These are phyloP conservation scores for Alfaro cultratus DNA, from an alignment of 2,797 vertebrate genomes.

Conservation along the genomic window DNA sequence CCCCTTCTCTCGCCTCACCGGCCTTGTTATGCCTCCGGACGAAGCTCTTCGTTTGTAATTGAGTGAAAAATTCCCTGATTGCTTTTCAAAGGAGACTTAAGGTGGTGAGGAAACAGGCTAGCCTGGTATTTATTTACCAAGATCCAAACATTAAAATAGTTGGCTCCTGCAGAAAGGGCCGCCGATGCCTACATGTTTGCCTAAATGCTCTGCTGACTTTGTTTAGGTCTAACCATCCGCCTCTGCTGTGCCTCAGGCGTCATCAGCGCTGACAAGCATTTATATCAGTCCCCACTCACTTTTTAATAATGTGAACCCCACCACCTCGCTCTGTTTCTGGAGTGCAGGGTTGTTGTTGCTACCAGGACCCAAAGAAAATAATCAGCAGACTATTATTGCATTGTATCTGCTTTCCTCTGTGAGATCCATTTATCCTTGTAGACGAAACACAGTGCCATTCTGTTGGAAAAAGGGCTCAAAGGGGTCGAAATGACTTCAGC, in stretches of 20 bases:
- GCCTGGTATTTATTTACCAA: constrained; percentile 75
- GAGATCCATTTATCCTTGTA: constrained; percentile 63
- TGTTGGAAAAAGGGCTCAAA: constrained; percentile 44
- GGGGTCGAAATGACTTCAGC: constrained; percentile 47
- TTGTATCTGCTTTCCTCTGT: constrained; percentile 64
- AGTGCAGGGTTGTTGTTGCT: constrained; percentile 60
- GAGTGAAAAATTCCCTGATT: constrained; percentile 75
- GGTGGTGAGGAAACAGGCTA: constrained; percentile 55
- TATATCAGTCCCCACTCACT: constrained; percentile 54
- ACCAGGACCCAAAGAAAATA: constrained; percentile 72
- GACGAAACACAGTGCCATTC: constrained; percentile 58
- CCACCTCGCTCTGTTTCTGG: constrained; percentile 10
- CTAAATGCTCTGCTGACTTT: constrained; percentile 51
- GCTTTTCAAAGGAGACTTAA: constrained; percentile 70
- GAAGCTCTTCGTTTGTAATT: constrained; percentile 55
- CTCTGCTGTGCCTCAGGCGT: constrained; percentile 64
- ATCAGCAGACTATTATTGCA: constrained; percentile 59
- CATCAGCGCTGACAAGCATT: constrained; percentile 64
- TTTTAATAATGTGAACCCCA: constrained; percentile 63
- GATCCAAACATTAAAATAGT: constrained; percentile 69
- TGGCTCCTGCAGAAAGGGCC: constrained; percentile 60
- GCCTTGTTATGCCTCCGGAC: constrained; percentile 38
- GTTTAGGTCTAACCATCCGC: constrained; percentile 60
- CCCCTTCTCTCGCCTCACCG: constrained; percentile 41
- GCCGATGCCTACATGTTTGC: constrained; percentile 59